Evolutionary conservation across 2,113 vertebrate species (phyloP).

Genomic region (Bambusicola thoracicus): DNA sequence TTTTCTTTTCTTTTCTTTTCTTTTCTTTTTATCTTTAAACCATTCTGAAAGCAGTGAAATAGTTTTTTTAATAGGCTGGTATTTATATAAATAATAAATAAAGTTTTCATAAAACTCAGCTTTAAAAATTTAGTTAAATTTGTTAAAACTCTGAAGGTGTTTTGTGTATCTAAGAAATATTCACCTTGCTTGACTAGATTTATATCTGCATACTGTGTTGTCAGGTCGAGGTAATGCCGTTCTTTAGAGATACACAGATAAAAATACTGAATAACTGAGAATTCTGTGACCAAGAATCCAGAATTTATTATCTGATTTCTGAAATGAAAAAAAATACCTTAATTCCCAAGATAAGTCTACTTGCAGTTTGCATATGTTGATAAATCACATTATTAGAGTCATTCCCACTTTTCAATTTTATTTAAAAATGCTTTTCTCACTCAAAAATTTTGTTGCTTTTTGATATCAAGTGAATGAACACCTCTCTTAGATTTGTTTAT

Average conservation of each 20-base stretch:
- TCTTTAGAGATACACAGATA: neutral
- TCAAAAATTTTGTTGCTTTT: neutral
- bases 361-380: neutral
- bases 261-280: neutral
- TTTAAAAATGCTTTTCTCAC: neutral
- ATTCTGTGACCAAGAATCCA: neutral
- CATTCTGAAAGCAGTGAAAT: neutral
- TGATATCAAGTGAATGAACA: neutral
- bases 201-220: neutral
- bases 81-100: neutral
- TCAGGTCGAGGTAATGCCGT: neutral
- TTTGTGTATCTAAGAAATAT: neutral
- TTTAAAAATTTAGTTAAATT: neutral
- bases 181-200: neutral
- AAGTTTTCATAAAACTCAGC: neutral
- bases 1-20: too few relatives aligned
- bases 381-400: neutral
- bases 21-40: neutral
- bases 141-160: neutral
- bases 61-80: neutral
- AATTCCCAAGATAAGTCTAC: neutral
- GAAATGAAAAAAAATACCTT: accelerated
- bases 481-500: neutral
- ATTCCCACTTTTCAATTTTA: neutral
- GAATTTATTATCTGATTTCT: neutral